phyloP scores from a whole-genome alignment of 2,113 vertebrate species.

The Petroica traversi region DNA sequence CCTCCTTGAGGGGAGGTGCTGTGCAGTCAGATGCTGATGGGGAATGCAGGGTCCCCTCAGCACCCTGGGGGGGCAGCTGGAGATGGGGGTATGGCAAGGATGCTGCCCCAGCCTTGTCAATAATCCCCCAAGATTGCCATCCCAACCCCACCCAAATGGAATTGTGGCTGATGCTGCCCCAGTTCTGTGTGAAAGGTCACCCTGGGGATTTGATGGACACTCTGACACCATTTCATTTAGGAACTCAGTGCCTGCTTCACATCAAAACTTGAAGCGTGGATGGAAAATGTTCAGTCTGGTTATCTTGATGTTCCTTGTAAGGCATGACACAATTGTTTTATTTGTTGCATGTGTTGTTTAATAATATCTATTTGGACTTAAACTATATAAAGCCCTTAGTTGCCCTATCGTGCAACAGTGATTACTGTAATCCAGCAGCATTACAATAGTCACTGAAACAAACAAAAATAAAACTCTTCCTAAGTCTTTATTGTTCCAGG shows the following conservation, averaged over 20 bases:
- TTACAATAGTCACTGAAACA: neutral
- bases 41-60: neutral
- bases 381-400: neutral
- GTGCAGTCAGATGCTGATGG: rapidly evolving
- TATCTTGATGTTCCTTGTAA: neutral
- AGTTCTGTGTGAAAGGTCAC: neutral
- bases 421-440: neutral
- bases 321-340: neutral
- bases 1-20: neutral
- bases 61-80: rapidly evolving
- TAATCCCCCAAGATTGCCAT: rapidly evolving
- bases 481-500: neutral
- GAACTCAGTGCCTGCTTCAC: neutral
- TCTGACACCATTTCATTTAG: neutral
- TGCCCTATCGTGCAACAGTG: neutral
- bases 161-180: neutral
- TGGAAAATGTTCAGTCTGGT: neutral
- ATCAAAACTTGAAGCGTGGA: neutral
- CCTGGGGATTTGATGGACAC: neutral
- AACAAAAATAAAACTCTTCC: neutral
- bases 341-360: neutral
- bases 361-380: neutral
- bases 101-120: neutral
- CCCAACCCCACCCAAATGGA: neutral
- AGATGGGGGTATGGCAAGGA: rapidly evolving